phyloP scores from a whole-genome alignment of 2,888 invertebrate species.

The Gasteruption jaculator region DNA sequence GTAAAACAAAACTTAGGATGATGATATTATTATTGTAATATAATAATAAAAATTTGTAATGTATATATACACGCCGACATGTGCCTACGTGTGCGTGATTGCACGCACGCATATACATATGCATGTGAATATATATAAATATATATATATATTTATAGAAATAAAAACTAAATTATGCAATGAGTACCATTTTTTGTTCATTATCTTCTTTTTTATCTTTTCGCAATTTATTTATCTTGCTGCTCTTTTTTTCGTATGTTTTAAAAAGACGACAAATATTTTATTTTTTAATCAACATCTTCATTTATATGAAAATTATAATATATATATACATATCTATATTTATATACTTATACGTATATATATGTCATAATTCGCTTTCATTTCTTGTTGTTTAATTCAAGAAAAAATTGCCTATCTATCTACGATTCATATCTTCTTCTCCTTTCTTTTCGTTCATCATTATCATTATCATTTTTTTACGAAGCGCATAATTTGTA shows the following conservation, averaged over 20 bases:
- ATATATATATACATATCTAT: slow-evolving; percentile 34
- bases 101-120: slow-evolving; percentile 23
- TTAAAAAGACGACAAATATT: slow-evolving; percentile 10
- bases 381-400: too few species aligned
- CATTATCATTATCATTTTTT: slow-evolving; percentile 10
- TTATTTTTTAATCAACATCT: slow-evolving; percentile 15
- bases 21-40: slow-evolving; percentile 14
- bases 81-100: slow-evolving; percentile 14
- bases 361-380: too few species aligned
- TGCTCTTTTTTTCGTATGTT: too few species aligned
- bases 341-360: slow-evolving; percentile 25
- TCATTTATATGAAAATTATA: slow-evolving; percentile 10
- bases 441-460: slow-evolving; percentile 11
- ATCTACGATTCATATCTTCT: slow-evolving; percentile 36
- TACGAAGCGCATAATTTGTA: too few species aligned
- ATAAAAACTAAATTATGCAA: too few species aligned
- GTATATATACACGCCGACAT: slow-evolving; percentile 7
- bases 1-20: slow-evolving; percentile 16
- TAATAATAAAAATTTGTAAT: slow-evolving; percentile 11
- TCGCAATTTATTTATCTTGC: too few species aligned
- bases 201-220: too few species aligned
- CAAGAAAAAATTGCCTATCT: slow-evolving; percentile 46
- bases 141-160: slow-evolving; percentile 14
- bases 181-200: too few species aligned
- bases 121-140: slow-evolving; percentile 11